Percentiles rank a stretch among this genome's conserved stretches.
Evolutionary conservation across 2,888 invertebrate genomes (phyloP).

Genomic region (Andrena bucephala): DNA sequence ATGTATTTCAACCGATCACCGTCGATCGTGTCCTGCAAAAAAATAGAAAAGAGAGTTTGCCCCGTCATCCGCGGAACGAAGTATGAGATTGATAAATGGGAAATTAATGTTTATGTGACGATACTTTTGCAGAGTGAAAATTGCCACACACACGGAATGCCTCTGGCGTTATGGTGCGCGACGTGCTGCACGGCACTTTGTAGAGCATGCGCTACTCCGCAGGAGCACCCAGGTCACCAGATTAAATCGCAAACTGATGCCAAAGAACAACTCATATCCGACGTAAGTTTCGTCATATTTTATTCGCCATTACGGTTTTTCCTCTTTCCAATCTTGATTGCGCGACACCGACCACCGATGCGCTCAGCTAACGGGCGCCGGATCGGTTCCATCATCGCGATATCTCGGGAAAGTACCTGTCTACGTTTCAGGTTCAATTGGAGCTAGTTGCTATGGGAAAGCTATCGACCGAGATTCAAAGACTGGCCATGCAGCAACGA

Average conservation of each 20-base stretch:
- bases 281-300: slow-evolving; percentile 83
- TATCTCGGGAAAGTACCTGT: slow-evolving; percentile 6
- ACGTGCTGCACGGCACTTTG: slow-evolving; percentile 89
- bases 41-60: too few relatives aligned
- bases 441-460: slow-evolving; percentile 90
- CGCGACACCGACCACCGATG: not conserved
- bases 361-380: too few relatives aligned
- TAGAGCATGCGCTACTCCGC: slow-evolving; percentile 89
- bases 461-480: slow-evolving; percentile 90
- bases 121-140: slow-evolving; percentile 86
- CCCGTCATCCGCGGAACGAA: too few relatives aligned
- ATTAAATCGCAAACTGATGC: slow-evolving; percentile 89
- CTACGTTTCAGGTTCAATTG: slow-evolving; percentile 86
- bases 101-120: not conserved
- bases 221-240: slow-evolving; percentile 89
- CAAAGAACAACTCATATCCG: slow-evolving; percentile 88
- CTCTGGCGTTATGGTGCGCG: slow-evolving; percentile 90
- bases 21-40: not conserved
- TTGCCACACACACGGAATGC: slow-evolving; percentile 91
- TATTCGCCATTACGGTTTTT: not conserved
- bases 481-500: slow-evolving; percentile 89
- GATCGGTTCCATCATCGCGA: not conserved
- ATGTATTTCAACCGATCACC: slow-evolving; percentile 5
- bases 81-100: not conserved
- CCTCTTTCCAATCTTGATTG: not conserved